Evolutionary conservation across 92 coral and sea anemone species (phyloP).

Genomic region (Metridium senile): DNA sequence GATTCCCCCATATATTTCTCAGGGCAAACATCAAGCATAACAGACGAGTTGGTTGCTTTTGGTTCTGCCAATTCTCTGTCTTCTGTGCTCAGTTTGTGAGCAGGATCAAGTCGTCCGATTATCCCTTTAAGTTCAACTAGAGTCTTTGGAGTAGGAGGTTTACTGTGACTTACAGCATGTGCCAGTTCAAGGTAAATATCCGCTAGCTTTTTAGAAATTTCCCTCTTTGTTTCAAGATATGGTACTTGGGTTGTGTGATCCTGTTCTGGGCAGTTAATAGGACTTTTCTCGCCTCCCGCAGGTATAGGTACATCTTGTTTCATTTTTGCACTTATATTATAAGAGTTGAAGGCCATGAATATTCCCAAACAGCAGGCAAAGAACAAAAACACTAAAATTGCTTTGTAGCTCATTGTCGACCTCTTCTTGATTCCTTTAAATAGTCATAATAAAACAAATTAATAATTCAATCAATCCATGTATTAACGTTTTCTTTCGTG

Average conservation of each 20-base stretch:
- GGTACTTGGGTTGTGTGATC: background rate
- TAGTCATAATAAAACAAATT: background rate
- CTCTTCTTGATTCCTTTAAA: background rate
- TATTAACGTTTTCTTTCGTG: too few relatives aligned
- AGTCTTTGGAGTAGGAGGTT: constrained; percentile 11
- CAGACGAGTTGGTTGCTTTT: background rate
- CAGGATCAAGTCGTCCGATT: constrained; percentile 13
- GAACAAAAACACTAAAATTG: background rate
- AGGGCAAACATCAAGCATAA: constrained; percentile 43
- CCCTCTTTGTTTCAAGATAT: background rate
- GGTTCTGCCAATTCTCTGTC: background rate
- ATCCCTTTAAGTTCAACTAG: constrained; percentile 2
- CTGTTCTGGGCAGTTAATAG: background rate
- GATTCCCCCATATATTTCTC: constrained; percentile 41
- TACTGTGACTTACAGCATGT: background rate
- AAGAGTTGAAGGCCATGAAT: too few relatives aligned
- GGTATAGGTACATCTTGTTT: too few relatives aligned
- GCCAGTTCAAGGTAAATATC: background rate
- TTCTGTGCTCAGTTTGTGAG: constrained; percentile 10
- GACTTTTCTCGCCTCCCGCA: background rate
- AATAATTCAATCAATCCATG: too few relatives aligned
- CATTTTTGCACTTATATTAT: too few relatives aligned
- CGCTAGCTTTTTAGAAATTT: background rate
- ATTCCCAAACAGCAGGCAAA: too few relatives aligned
- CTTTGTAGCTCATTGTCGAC: background rate